phyloP scores from a whole-genome alignment of 2,797 vertebrate species.

The Enteromius treurensis region DNA sequence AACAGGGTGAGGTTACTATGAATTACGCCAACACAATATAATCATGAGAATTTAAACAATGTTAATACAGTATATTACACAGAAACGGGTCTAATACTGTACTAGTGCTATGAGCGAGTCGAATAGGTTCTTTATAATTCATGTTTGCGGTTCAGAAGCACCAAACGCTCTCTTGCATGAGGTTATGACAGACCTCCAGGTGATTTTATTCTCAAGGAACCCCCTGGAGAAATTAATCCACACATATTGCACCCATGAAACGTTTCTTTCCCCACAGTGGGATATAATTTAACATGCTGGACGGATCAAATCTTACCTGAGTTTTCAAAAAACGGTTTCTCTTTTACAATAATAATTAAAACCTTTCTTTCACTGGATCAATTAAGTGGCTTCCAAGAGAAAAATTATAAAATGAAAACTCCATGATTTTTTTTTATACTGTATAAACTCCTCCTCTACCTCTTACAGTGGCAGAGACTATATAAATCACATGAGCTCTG shows the following conservation, averaged over 20 bases:
- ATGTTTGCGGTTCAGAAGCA: neutral
- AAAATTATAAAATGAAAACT: neutral
- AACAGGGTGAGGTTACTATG: neutral
- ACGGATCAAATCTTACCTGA: conserved; percentile 70
- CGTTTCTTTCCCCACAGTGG: neutral
- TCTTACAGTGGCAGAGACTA: conserved; percentile 31
- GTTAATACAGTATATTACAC: neutral
- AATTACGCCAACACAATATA: conserved; percentile 8
- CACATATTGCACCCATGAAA: conserved; percentile 30
- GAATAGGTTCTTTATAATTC: neutral
- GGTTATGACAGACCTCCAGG: neutral
- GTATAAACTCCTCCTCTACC: neutral
- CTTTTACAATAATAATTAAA: conserved; percentile 58
- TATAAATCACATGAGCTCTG: conserved; percentile 6
- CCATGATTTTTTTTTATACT: neutral
- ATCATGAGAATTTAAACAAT: neutral
- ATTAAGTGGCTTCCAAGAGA: conserved; percentile 16
- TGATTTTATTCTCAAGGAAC: conserved; percentile 23
- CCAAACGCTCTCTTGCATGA: conserved; percentile 11
- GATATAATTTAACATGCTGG: conserved; percentile 45
- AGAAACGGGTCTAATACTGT: conserved; percentile 2
- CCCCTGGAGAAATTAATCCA: conserved; percentile 10
- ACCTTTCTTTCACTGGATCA: conserved; percentile 39
- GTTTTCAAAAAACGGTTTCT: conserved; percentile 63
- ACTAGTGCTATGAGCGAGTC: neutral